Base-by-base conservation (phyloP, 2,888 invertebrate species). In the Himalopsyche anomala region DNA sequence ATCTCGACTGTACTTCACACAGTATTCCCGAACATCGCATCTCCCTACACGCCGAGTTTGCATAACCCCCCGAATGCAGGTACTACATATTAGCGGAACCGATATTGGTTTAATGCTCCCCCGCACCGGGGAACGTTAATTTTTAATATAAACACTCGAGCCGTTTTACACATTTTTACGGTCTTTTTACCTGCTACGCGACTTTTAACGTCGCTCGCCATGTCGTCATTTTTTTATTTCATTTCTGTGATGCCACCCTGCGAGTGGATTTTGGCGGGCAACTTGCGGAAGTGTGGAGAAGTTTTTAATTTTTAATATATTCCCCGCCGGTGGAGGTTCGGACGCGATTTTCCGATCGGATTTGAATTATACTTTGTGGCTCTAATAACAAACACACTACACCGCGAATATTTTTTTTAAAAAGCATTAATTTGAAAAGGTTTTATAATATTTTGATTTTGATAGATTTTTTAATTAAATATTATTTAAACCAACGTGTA, bases 91-190 rank as follows among this genome's bases (percentile, higher is more conserved):
- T 17, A 54, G 42, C 45, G 51, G 82, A 45, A 55, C 83, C 88
- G 85, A 88, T 88, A 88, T 88, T 88, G 88, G 88, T 88, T 88
- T 88, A 88, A 84, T 86, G 85, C 62, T 62, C 87, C 88, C 86
- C 82, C 86, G 55, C 84, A 81, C 55, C 86, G 80, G 84, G 80
- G 85, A 79, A 87, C 85, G 87, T 88, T 87, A 88, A 88, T 88
- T 88, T 88, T 88, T 88, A 88, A 88, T 88, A 88, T 88, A 88
- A 88, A 88, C 88, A 88, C 84, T 87, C 83, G 87, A 85, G 87
- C 83, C 80, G 86, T 85, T 85, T 82, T 88, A 87, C 85, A 85
- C 83, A 62, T 86, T 87, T 87, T 87, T 82, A 86, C 84, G 83
- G 80, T 28, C 83, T 54, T 81, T 85, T 81, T 84, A 85, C 86